Evolutionary conservation across 2,797 vertebrate genomes (phyloP).

Genomic region (Tokudaia tokunoshimensis): DNA sequence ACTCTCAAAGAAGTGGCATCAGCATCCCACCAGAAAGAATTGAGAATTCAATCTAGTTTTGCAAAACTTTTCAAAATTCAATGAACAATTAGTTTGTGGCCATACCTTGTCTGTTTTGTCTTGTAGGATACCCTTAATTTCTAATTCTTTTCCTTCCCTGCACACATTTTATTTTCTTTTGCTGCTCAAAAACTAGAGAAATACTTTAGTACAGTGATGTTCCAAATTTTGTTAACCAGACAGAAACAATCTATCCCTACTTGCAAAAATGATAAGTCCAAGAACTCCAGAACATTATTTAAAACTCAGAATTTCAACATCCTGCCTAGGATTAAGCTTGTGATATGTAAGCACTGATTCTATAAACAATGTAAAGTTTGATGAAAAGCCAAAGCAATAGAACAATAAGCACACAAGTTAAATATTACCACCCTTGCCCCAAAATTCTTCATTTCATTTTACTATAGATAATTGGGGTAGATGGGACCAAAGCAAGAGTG

Average conservation of each 20-base stretch:
- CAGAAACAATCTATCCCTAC: not conserved
- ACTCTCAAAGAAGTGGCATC: not conserved
- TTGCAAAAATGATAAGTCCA: not conserved
- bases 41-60: not conserved
- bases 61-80: slow-evolving; percentile 25
- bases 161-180: slow-evolving; percentile 5
- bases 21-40: not conserved
- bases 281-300: not conserved
- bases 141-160: not conserved
- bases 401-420: not conserved
- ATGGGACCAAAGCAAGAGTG: not conserved
- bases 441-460: slow-evolving; percentile 5
- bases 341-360: not conserved
- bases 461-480: not conserved
- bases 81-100: not conserved
- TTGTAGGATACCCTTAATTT: not conserved
- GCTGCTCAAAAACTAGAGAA: not conserved
- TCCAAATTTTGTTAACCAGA: not conserved
- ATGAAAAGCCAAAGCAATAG: not conserved
- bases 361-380: slow-evolving; percentile 17
- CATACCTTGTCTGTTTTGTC: not conserved
- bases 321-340: not conserved
- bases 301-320: slow-evolving; percentile 23
- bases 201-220: not conserved
- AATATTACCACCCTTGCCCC: not conserved